Base-by-base conservation (phyloP, 2,888 invertebrate species). In the Odontothrips loti region DNA sequence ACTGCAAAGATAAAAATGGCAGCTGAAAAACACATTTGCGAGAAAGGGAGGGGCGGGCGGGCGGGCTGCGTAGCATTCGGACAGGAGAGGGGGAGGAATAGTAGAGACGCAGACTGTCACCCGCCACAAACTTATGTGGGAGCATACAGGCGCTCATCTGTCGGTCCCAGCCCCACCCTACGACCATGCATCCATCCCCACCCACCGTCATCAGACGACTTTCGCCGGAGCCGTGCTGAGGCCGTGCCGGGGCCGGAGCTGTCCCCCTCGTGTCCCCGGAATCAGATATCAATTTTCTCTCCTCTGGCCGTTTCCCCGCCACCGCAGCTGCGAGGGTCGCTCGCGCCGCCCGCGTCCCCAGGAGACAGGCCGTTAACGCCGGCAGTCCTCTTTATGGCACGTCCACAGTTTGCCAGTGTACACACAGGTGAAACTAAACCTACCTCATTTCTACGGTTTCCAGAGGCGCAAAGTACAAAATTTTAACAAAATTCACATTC, bases 231-330 rank as follows among this genome's bases (percentile, higher is more conserved):
- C 48, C 51, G 15, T 8, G 3, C 15, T 51, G 15, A 8, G 51
- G 15, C 51, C 51, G 15, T 51, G 51, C 51, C 51, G 1, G 15
- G 51, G 1, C 51, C 1, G 15, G 51, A 1, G 15, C 1, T 15
- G 58, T n/a, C 58, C 10, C 58, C 58, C 4, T n/a, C 58, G 0
- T 15, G 17, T 15, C 58, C 58, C 17, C 58, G 58, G 27, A 75
- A 75, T 75, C 68, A 75, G 68, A 75, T 75, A 75, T 75, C 68
- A 75, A 75, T 75, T 75, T 75, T 12, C 68, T 27, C 68, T 75
- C 23, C 12, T 75, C 68, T 27, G 23, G 17, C 58, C 58, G 58
- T 58, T 58, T 20, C n/a, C 15, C 34, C 34, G 34, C 34, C 3
- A 43, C 6, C 34, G 34, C 34, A 43, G 34, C 34, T 6, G 34